phyloP scores from a whole-genome alignment of 2,888 invertebrate species.

The Lasioglossum villosulum region DNA sequence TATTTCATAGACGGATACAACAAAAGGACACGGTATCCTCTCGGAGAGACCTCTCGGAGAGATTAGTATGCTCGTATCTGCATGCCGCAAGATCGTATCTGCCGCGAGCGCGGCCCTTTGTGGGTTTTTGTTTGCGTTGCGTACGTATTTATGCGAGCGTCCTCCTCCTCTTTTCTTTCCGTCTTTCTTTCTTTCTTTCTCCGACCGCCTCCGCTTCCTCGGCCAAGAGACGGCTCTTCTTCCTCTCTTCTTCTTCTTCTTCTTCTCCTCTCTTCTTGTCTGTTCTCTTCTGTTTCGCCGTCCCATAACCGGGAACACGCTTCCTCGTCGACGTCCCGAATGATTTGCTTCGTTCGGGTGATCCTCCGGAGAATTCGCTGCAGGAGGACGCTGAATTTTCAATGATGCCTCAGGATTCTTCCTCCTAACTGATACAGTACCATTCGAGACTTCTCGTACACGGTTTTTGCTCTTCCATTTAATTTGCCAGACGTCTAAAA shows the following conservation, averaged over 20 bases:
- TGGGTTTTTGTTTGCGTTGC: conserved; percentile 81
- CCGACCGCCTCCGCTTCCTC: conserved; percentile 22
- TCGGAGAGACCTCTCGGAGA: conserved; percentile 70
- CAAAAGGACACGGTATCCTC: conserved; percentile 75
- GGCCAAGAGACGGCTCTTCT: conserved; percentile 12
- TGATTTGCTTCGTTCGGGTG: conserved; percentile 72
- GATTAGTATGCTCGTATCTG: conserved; percentile 83
- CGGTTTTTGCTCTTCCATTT: neutral
- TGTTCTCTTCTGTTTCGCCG: conserved; percentile 32
- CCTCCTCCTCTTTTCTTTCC: conserved; percentile 67
- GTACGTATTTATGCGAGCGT: conserved; percentile 81
- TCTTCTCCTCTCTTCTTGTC: conserved; percentile 14
- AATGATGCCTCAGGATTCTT: neutral
- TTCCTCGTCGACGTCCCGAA: conserved; percentile 66
- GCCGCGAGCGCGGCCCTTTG: conserved; percentile 80
- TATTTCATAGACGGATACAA: conserved; percentile 79
- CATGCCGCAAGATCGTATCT: conserved; percentile 83
- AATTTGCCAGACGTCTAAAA: no score
- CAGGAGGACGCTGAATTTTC: neutral
- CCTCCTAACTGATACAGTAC: neutral
- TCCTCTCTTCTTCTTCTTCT: conserved; percentile 31
- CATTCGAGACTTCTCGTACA: neutral
- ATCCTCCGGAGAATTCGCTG: neutral
- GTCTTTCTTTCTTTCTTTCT: conserved; percentile 41
- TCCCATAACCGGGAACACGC: conserved; percentile 56